Evolutionary conservation across 2,797 vertebrate species (phyloP).

Genomic region (Aphelocoma californica): DNA sequence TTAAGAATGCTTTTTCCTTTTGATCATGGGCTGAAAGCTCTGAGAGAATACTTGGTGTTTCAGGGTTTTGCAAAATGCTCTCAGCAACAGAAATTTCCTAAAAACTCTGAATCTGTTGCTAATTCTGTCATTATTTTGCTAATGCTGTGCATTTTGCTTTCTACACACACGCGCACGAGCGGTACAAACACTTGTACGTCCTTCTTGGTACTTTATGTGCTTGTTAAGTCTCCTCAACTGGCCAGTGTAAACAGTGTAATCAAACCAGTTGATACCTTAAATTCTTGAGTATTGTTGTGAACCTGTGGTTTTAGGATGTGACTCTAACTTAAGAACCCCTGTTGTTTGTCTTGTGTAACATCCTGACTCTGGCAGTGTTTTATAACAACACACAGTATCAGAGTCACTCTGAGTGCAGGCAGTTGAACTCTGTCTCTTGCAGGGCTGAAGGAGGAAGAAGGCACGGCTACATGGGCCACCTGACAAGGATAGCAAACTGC

Average conservation of each 20-base stretch:
- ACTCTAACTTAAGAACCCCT: neutral
- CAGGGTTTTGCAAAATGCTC: neutral
- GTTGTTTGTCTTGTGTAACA: neutral
- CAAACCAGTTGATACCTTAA: neutral
- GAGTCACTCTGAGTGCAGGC: neutral
- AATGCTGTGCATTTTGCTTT: neutral
- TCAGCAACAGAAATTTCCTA: neutral
- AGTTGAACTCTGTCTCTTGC: conserved; percentile 21
- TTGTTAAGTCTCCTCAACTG: neutral
- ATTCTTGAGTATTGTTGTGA: neutral
- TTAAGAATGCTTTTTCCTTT: neutral
- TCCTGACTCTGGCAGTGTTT: neutral
- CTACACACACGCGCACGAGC: neutral
- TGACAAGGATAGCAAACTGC: conserved; percentile 97
- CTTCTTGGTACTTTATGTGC: neutral
- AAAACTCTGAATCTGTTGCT: neutral
- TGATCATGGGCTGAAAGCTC: neutral
- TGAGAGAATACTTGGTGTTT: neutral
- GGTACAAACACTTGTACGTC: neutral
- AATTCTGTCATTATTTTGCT: neutral
- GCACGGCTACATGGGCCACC: conserved; percentile 97
- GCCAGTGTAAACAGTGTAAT: neutral
- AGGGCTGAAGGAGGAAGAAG: conserved; percentile 92
- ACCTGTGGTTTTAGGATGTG: neutral
- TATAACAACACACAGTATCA: fast-evolving